phyloP scores from a whole-genome alignment of 1,140 invertebrate genomes.

The Zaprionus taronus region DNA sequence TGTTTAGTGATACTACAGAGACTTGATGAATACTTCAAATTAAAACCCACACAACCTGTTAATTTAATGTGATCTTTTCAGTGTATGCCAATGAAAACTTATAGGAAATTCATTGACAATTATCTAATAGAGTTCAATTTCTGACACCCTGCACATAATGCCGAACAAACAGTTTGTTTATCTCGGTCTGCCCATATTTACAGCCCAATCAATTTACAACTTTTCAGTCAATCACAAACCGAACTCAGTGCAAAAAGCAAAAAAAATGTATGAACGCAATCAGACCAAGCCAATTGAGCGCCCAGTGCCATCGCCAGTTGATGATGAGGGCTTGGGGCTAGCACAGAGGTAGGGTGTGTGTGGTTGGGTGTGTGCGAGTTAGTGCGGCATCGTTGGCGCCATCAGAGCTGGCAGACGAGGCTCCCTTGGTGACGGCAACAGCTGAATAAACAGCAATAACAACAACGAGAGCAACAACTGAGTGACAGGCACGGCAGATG shows the following conservation, averaged over 20 bases:
- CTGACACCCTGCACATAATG: conserved; percentile 34
- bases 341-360: neutral
- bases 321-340: neutral
- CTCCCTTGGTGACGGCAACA: conserved; percentile 42
- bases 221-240: conserved; percentile 74
- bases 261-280: conserved; percentile 60
- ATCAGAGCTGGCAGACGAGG: conserved; percentile 35
- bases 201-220: conserved; percentile 73
- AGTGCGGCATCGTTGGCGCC: conserved; percentile 54
- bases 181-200: conserved; percentile 45
- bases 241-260: conserved; percentile 49
- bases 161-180: conserved; percentile 57
- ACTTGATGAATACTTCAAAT: no score
- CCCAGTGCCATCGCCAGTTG: conserved; percentile 16
- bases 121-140: conserved; percentile 31
- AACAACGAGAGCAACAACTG: conserved; percentile 32
- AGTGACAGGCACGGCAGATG: neutral
- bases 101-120: conserved; percentile 21
- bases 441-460: conserved; percentile 72
- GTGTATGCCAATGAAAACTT: neutral
- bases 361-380: neutral
- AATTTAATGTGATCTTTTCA: conserved; percentile 10
- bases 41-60: no score
- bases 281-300: conserved; percentile 70
- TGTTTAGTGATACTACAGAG: no score